These are phyloP conservation scores for Drosophila sordidapex DNA, from an alignment of 2,888 invertebrate species.

Conservation along the genomic window DNA sequence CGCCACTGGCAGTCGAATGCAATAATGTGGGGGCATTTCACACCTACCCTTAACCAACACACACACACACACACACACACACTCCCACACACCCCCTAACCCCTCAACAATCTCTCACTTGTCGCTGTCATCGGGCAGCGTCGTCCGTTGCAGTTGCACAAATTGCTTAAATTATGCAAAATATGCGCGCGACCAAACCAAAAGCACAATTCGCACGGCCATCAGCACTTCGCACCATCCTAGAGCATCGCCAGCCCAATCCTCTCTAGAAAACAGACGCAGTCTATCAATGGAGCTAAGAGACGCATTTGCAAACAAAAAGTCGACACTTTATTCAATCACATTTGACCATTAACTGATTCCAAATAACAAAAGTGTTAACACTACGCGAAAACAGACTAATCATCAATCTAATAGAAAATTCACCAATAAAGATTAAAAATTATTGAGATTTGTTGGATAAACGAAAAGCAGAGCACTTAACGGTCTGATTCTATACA, in stretches of 20 bases:
- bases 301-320: not conserved
- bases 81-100: not conserved
- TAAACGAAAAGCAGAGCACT: not conserved
- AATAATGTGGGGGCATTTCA: slow-evolving; percentile 67
- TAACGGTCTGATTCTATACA: not conserved
- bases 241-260: not conserved
- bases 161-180: slow-evolving; percentile 82
- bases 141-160: slow-evolving; percentile 68
- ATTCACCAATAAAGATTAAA: not conserved
- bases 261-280: not conserved
- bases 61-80: not conserved
- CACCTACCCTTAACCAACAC: slow-evolving; percentile 32
- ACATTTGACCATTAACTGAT: not conserved
- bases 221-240: slow-evolving; percentile 7
- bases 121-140: slow-evolving; percentile 49
- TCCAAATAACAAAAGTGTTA: not conserved
- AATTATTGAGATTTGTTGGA: not conserved
- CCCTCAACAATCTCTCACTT: slow-evolving; percentile 37
- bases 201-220: slow-evolving; percentile 57
- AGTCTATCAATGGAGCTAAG: not conserved
- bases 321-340: not conserved
- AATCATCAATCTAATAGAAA: not conserved
- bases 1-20: slow-evolving; percentile 50
- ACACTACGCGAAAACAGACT: not conserved
- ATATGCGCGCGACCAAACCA: slow-evolving; percentile 76